A percentile compares a stretch with the other conserved stretches of the same genome.
phyloP scores from a whole-genome alignment of 2,888 invertebrate species.

The Adelognathus sp. region DNA sequence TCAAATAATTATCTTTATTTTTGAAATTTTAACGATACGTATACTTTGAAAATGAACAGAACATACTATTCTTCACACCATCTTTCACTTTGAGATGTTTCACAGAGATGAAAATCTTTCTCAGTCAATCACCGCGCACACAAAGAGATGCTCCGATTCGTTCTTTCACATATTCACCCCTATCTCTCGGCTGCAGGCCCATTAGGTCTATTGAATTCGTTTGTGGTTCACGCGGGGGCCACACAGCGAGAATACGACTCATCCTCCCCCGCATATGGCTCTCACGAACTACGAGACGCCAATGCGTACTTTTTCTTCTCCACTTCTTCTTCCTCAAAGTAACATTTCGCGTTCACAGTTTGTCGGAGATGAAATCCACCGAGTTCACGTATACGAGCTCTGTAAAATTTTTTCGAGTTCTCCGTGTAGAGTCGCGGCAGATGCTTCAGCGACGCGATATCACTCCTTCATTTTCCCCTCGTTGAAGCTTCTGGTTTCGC shows the following conservation, averaged over 20 bases:
- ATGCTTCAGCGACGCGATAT: constrained; percentile 44
- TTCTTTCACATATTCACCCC: constrained; percentile 2
- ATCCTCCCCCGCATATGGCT: constrained; percentile 19
- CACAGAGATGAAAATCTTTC: background rate
- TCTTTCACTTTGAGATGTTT: background rate
- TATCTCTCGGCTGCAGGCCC: background rate
- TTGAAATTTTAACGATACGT: no score
- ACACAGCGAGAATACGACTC: constrained; percentile 28
- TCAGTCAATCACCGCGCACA: background rate
- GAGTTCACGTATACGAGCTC: background rate
- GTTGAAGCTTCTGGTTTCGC: background rate
- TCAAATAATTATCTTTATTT: no score
- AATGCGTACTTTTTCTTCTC: background rate
- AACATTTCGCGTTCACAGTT: background rate
- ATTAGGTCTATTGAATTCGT: constrained; percentile 53
- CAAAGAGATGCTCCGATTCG: background rate
- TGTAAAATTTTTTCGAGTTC: background rate
- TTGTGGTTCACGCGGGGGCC: constrained; percentile 41
- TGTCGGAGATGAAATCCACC: constrained; percentile 14
- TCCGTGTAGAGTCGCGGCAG: constrained; percentile 26
- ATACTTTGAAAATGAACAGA: no score
- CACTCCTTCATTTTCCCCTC: constrained; percentile 9
- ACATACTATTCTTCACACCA: no score
- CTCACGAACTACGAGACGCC: background rate
- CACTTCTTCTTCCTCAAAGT: constrained; percentile 22